phyloP scores from a whole-genome alignment of 2,888 invertebrate genomes.

The Tinea trinotella region DNA sequence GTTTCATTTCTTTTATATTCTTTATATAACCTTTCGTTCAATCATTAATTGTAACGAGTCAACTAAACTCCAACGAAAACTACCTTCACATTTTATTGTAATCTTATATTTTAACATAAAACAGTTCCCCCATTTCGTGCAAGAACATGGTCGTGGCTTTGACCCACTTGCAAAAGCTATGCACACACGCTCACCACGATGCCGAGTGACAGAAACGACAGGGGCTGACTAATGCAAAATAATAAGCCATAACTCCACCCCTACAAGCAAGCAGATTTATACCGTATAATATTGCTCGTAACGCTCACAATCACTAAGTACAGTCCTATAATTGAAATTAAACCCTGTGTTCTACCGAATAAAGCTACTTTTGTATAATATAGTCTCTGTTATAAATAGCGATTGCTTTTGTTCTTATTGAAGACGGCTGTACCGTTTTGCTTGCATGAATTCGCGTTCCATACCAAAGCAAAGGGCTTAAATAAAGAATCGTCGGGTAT shows the following conservation, averaged over 20 bases:
- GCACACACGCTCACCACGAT: slow-evolving; percentile 40
- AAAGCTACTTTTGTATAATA: neutral
- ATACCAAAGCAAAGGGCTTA: slow-evolving; percentile 15
- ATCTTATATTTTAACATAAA: neutral
- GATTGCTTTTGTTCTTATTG: slow-evolving; percentile 12
- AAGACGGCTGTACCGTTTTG: slow-evolving; percentile 14
- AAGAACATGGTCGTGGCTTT: slow-evolving; percentile 40
- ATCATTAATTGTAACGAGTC: neutral
- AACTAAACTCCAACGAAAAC: neutral
- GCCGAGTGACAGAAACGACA: slow-evolving; percentile 46
- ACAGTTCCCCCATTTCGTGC: neutral
- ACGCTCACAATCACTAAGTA: slow-evolving; percentile 1
- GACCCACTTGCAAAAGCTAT: slow-evolving; percentile 42
- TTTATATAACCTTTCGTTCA: neutral
- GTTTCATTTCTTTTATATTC: neutral
- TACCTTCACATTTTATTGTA: neutral
- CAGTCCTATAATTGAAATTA: neutral
- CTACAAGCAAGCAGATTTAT: slow-evolving; percentile 4
- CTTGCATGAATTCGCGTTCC: slow-evolving; percentile 16
- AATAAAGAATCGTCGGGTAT: slow-evolving; percentile 6
- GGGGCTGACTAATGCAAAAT: slow-evolving; percentile 26
- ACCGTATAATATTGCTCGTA: neutral
- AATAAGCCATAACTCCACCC: slow-evolving; percentile 31
- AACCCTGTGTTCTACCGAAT: neutral
- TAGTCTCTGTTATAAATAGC: neutral